Percentiles rank a stretch among this genome's conserved stretches.
Conservation (phyloP, 2,888 invertebrate species). For the Vesta saturnalis region DNA sequence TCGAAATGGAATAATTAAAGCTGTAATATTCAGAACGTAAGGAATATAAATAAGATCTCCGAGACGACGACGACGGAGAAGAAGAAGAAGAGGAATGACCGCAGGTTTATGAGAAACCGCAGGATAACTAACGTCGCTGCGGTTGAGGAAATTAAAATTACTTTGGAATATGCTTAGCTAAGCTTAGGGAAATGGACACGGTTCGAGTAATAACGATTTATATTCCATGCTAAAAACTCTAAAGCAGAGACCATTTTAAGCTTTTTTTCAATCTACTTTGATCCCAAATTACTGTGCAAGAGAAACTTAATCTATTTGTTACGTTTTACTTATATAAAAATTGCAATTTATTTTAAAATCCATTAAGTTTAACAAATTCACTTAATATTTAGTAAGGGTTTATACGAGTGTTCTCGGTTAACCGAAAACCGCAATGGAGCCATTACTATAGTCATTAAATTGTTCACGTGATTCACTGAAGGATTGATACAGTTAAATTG, state of each 20-base stretch:
- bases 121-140: constrained; percentile 46
- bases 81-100: constrained; percentile 48
- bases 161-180: constrained; percentile 49
- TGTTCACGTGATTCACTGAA: constrained; percentile 1
- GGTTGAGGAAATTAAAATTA: constrained; percentile 50
- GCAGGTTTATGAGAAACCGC: constrained; percentile 48
- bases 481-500: not conserved
- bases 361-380: constrained; percentile 8
- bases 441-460: constrained; percentile 24
- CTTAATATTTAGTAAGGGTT: constrained; percentile 9
- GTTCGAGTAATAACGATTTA: constrained; percentile 32
- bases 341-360: not conserved
- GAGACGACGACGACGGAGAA: constrained; percentile 25
- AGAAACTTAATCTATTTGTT: not conserved
- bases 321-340: not conserved
- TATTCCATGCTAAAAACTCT: constrained; percentile 6
- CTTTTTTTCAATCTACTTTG: not conserved
- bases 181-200: constrained; percentile 32
- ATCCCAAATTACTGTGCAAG: not conserved
- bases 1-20: constrained; percentile 56
- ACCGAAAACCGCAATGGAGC: constrained; percentile 18
- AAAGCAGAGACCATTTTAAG: not conserved
- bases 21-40: constrained; percentile 43
- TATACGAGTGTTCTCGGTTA: constrained; percentile 10
- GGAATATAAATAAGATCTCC: constrained; percentile 49